Percentiles rank a stretch among this genome's conserved stretches.
Conservation (phyloP, 2,888 invertebrate genomes). For the Cryptus viduatorius region DNA sequence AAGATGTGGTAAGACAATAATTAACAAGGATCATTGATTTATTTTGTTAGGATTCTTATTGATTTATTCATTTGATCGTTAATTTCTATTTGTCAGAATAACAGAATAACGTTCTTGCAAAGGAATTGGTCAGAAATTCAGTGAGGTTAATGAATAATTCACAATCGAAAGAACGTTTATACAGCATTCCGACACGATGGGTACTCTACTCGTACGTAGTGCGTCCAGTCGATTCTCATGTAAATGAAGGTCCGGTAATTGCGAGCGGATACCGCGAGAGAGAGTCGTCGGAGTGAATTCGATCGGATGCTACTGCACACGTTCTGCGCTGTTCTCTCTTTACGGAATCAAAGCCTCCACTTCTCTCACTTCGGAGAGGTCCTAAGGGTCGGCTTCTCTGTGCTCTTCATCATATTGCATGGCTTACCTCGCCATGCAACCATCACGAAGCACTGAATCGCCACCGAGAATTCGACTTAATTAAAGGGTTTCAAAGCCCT, state of each 20-base stretch:
- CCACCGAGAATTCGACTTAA: slow-evolving; percentile 7
- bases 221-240: slow-evolving; percentile 64
- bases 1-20: too few species aligned
- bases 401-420: slow-evolving; percentile 37
- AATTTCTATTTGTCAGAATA: not conserved
- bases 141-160: slow-evolving; percentile 44
- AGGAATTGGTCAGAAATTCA: not conserved
- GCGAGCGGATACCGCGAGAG: slow-evolving; percentile 47
- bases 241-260: slow-evolving; percentile 64
- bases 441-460: not conserved
- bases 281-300: slow-evolving; percentile 44
- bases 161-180: slow-evolving; percentile 53
- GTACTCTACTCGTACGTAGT: slow-evolving; percentile 43
- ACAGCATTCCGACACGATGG: slow-evolving; percentile 44
- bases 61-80: not conserved
- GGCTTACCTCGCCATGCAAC: not conserved
- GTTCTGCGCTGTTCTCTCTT: slow-evolving; percentile 46
- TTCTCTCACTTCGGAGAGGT: slow-evolving; percentile 5
- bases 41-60: not conserved
- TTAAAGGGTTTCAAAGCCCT: not conserved
- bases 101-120: not conserved
- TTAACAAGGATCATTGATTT: not conserved
- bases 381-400: not conserved
- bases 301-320: slow-evolving; percentile 49
- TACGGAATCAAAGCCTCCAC: slow-evolving; percentile 39